Base-by-base conservation (phyloP, 2,888 invertebrate genomes). In the Tenthredo mesomela region DNA sequence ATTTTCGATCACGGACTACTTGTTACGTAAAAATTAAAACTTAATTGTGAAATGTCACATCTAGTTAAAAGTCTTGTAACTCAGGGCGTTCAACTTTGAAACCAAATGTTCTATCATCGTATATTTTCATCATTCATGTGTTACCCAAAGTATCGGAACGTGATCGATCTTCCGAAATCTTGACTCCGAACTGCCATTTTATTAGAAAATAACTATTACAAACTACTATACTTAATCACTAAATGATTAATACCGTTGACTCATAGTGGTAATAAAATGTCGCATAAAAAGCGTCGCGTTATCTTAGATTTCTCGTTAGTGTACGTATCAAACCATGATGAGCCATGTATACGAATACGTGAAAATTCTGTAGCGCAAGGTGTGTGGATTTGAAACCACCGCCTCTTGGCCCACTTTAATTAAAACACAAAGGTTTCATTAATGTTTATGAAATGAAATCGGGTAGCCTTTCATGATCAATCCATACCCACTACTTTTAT, bases 291-390 rank as follows among this genome's bases (percentile, higher is more conserved):
- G 33, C 33, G 18, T 33, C 0, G 29, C 67, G 77, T 77, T 77
- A 77, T 77, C 77, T 77, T 29, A 54, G 50, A 77, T 77, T 77
- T 77, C 29, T 15, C 18, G 43, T 73, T 21, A 73, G 43, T n/a
- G 73, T 43, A 43, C 10, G 61, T 61, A 61, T 61, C 61, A 61
- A 61, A 33, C 67, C 18, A 37, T 37, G 67, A 67, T 67, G 29
- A 67, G 33, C 29, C 33, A 18, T 47, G 47, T 54, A 67, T 43
- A 73, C 3, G 40, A 43, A 43, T 43, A 9, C 5, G 18, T 33
- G 70, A 37, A 70, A 70, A 37, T 5, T 1, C 0, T 33, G 25
- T 21, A 21, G 15, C 58, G 33, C 25, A 33, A 33, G 12, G 15
- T 25, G 25, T 25, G 29, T 25, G 29, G 12, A 67, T 67, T 67